Conservation (phyloP, 2,797 vertebrate species). For the Coracias cyanogaster region DNA sequence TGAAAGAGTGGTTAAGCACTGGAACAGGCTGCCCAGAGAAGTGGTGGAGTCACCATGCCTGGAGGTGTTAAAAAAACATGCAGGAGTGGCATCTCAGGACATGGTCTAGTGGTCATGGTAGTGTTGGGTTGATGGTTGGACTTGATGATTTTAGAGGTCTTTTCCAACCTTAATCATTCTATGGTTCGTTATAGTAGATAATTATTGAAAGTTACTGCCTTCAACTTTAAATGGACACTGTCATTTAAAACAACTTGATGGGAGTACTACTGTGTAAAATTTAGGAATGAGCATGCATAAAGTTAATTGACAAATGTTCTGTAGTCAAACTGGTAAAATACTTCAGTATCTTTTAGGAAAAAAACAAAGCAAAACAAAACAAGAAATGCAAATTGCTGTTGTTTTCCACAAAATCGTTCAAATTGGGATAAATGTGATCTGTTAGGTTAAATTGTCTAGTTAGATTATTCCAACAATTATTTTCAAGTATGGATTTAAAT, state of each 20-base stretch:
- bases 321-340: neutral
- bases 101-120: too few relatives aligned
- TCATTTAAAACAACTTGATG: neutral
- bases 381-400: neutral
- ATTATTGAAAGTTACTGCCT: neutral
- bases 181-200: neutral
- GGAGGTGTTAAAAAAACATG: too few relatives aligned
- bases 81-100: too few relatives aligned
- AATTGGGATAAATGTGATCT: neutral
- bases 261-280: neutral
- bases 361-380: neutral
- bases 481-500: neutral
- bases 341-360: neutral
- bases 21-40: too few relatives aligned
- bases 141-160: too few relatives aligned
- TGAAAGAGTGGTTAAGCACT: too few relatives aligned
- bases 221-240: neutral
- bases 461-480: neutral
- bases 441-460: neutral
- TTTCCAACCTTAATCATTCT: too few relatives aligned
- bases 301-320: neutral
- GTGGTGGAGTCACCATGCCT: too few relatives aligned
- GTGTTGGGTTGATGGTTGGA: too few relatives aligned
- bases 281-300: neutral
- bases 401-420: neutral